Percentiles rank a stretch among this genome's conserved stretches.
These are phyloP conservation scores for Phaonia tiefii DNA, from an alignment of 2,888 invertebrate species.

Conservation along the genomic window DNA sequence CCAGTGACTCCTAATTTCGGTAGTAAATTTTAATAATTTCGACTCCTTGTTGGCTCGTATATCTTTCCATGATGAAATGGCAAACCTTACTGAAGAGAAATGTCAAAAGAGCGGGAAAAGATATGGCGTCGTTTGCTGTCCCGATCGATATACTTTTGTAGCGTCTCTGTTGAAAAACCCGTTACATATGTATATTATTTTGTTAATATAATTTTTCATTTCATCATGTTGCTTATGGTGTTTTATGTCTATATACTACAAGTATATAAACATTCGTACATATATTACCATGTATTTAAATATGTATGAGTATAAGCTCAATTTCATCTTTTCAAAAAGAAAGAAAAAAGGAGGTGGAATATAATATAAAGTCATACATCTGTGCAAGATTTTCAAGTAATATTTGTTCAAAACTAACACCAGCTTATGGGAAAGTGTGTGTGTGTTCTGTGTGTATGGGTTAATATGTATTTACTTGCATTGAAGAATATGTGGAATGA, in stretches of 20 bases:
- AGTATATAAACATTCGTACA: neutral
- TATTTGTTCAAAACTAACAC: neutral
- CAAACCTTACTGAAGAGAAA: no score
- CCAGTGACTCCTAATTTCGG: no score
- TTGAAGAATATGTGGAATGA: neutral
- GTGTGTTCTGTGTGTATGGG: neutral
- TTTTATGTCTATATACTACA: slow-evolving; percentile 42
- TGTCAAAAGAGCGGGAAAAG: no score
- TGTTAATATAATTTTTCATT: slow-evolving; percentile 66
- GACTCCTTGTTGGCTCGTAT: no score
- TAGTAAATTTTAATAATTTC: no score
- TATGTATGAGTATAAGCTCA: slow-evolving; percentile 12
- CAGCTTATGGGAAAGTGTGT: no score
- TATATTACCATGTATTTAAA: slow-evolving; percentile 4
- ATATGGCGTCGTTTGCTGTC: no score
- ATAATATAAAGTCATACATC: no score
- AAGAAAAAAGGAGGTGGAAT: slow-evolving; percentile 38
- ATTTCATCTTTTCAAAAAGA: slow-evolving; percentile 39
- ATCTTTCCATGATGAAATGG: no score
- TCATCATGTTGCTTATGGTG: slow-evolving; percentile 59
- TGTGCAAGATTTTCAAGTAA: no score
- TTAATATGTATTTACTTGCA: neutral
- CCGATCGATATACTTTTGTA: no score
- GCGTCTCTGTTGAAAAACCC: no score
- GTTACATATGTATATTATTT: slow-evolving; percentile 38